Conservation (phyloP, 1,140 invertebrate genomes). For the Ctenoplectra terminalis region DNA sequence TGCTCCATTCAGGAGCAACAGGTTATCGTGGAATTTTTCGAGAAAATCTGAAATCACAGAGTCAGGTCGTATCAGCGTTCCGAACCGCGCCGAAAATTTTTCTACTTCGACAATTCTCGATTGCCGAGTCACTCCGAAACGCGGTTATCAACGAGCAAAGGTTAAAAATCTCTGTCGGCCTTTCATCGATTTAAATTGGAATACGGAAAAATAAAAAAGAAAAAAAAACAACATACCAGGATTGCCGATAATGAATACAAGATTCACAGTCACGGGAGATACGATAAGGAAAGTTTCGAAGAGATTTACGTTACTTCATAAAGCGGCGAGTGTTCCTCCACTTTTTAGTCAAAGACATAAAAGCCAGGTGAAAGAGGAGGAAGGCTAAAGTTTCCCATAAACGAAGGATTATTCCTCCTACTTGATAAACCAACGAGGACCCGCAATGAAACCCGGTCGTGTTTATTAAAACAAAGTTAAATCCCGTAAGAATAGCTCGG, state of each 20-base stretch:
- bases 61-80: neutral
- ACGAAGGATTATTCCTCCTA: constrained; percentile 38
- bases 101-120: neutral
- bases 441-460: constrained; percentile 9
- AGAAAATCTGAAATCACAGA: neutral
- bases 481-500: constrained; percentile 22
- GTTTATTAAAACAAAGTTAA: constrained; percentile 53
- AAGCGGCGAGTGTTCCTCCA: constrained; percentile 20
- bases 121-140: too few species aligned
- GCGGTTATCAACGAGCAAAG: too few species aligned
- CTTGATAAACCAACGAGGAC: constrained; percentile 34
- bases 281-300: constrained; percentile 17
- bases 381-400: constrained; percentile 2
- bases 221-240: neutral
- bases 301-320: neutral
- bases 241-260: constrained; percentile 25
- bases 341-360: constrained; percentile 19
- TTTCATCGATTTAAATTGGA: too few species aligned
- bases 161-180: too few species aligned
- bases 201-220: too few species aligned
- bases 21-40: neutral
- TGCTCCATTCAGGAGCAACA: neutral
- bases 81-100: neutral
- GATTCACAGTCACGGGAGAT: neutral
- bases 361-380: neutral